A percentile compares a stretch with the other conserved stretches of the same genome.
phyloP scores from a whole-genome alignment of 2,888 invertebrate species.

The Agrypnus murinus region DNA sequence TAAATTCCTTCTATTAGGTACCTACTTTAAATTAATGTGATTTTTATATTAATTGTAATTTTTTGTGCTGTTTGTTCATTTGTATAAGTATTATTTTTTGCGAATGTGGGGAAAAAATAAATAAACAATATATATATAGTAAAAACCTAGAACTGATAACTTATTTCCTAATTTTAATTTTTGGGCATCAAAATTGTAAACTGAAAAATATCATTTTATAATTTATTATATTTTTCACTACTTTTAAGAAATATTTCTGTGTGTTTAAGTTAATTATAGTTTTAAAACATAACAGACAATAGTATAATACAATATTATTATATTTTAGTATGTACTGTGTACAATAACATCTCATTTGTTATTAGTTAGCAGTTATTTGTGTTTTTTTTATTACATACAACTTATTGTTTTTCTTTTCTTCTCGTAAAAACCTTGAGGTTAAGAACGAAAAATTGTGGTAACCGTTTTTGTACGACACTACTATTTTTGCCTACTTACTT shows the following conservation, averaged over 20 bases:
- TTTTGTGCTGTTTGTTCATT: not conserved
- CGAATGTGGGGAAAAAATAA: too few species aligned
- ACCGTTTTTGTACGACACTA: not conserved
- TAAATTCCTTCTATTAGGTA: conserved; percentile 38
- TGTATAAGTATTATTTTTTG: not conserved
- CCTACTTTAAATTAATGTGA: conserved; percentile 47
- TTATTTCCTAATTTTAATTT: too few species aligned
- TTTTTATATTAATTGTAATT: not conserved
- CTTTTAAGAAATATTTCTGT: not conserved
- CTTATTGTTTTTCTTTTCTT: conserved; percentile 59
- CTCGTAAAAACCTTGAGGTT: conserved; percentile 22
- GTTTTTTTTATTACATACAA: too few species aligned
- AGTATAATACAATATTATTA: conserved; percentile 65
- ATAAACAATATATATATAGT: not conserved
- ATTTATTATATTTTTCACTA: not conserved
- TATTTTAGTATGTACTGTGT: conserved; percentile 69
- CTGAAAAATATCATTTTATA: too few species aligned
- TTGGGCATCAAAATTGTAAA: too few species aligned
- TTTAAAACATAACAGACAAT: conserved; percentile 43
- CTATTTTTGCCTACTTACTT: conserved; percentile 38
- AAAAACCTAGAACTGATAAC: too few species aligned
- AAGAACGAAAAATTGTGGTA: conserved; percentile 22
- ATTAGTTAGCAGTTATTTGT: conserved; percentile 61
- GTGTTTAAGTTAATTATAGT: conserved; percentile 32
- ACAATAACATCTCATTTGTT: conserved; percentile 64